Base-by-base conservation (phyloP, 2,113 vertebrate species). In the Bagarius yarrelli region DNA sequence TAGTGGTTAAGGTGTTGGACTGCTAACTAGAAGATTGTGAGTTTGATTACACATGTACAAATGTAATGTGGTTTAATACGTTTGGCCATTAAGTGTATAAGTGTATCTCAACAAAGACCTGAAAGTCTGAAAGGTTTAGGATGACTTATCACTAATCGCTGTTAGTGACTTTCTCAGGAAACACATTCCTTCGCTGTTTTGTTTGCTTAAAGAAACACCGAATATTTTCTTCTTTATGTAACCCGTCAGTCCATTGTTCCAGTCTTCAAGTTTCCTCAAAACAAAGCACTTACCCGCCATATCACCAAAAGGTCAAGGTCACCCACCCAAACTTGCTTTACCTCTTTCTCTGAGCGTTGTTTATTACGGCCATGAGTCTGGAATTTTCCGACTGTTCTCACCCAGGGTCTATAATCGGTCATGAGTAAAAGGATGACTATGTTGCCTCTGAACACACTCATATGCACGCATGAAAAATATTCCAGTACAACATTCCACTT, bases 401-500 rank as follows among this genome's bases (percentile, higher is more conserved):
- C 67, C 44, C 74, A 84, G 44, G 47, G 64, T 40, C 69, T 64
- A 40, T 57, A 12, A 60, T 57, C 34, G 60, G 81, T 52, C 56
- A 71, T 60, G 67, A 83, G 60, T 72, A 36, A 80, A 72, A 25
- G 61, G 75, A 81, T 32, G 84, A 82, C 56, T 11, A 63, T 75
- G 66, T 81, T 84, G 86, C 85, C 87, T 87, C n/a, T 34, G 63
- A 80, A 57, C 78, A 47, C 47, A 18, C 27, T 57, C 59, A 56
- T 21, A 44, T 57, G 44, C 66, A 44, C 27, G 53, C 76, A 66
- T 72, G 44, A 60, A 12, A 84, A 85, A 86, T 87, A 83, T 84
- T 86, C 90, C 88, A 89, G 87, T 81, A 89, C 91, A 90, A 91
- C 86, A 89, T 88, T 90, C 53, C 59, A 18, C 72, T 64, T 3